Percentiles rank a stretch among this genome's conserved stretches.
phyloP scores from a whole-genome alignment of 2,888 invertebrate genomes.

The Ligdia adustata region DNA sequence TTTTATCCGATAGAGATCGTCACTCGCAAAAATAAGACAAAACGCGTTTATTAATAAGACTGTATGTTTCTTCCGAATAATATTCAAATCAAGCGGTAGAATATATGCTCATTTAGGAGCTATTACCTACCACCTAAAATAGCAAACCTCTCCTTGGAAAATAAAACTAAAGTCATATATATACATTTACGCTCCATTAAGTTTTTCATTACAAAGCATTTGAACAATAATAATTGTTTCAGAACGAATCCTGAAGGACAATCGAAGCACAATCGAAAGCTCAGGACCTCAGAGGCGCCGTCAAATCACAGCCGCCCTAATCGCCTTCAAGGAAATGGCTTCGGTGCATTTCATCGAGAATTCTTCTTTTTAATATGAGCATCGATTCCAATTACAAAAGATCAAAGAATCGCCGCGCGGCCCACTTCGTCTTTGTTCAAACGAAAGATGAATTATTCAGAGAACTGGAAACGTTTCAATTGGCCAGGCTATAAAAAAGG shows the following conservation, averaged over 20 bases:
- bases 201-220: conserved; percentile 9
- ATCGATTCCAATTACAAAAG: conserved; percentile 85
- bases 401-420: conserved; percentile 84
- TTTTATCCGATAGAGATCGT: too few species aligned
- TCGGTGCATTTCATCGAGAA: conserved; percentile 81
- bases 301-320: conserved; percentile 71
- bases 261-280: conserved; percentile 29
- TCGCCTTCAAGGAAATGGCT: conserved; percentile 77
- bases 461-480: conserved; percentile 84
- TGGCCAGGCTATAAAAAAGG: conserved; percentile 83
- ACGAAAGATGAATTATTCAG: conserved; percentile 84
- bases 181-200: conserved; percentile 1
- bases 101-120: too few species aligned
- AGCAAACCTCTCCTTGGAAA: too few species aligned
- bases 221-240: conserved; percentile 31
- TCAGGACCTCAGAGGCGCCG: conserved; percentile 43
- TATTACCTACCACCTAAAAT: too few species aligned
- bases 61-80: too few species aligned
- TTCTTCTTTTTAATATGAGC: conserved; percentile 83
- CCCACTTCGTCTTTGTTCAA: conserved; percentile 84
- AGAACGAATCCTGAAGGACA: conserved; percentile 34
- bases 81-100: too few species aligned
- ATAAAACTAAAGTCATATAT: too few species aligned
- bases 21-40: too few species aligned
- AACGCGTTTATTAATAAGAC: too few species aligned